Percentiles rank a stretch among this genome's conserved stretches.
phyloP scores from a whole-genome alignment of 2,113 vertebrate species.

The Lucifuga dentata region DNA sequence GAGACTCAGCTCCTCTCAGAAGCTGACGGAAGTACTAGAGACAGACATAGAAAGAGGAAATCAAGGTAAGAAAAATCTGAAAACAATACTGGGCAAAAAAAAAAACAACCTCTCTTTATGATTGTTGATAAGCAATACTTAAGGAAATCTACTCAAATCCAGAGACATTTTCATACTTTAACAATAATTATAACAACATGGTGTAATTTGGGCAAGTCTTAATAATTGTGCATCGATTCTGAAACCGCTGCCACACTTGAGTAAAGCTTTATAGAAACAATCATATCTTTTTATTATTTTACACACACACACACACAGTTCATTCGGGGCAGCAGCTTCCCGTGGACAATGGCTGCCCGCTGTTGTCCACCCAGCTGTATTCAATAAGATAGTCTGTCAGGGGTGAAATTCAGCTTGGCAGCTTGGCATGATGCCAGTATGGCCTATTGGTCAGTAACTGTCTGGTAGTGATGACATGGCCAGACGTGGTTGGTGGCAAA shows the following conservation, averaged over 20 bases:
- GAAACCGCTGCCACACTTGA: not conserved
- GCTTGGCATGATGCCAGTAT: conserved; percentile 63
- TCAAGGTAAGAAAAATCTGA: not conserved
- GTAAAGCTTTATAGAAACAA: conserved; percentile 4
- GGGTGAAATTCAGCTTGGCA: conserved; percentile 71
- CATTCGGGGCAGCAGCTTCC: conserved; percentile 39
- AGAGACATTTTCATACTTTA: not conserved
- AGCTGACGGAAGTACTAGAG: conserved; percentile 95
- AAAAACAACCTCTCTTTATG: no score
- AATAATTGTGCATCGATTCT: no score
- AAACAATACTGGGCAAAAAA: no score
- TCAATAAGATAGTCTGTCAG: conserved; percentile 60
- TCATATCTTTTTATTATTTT: conserved; percentile 28
- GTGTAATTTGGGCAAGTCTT: conserved; percentile 8
- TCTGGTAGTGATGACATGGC: conserved; percentile 51
- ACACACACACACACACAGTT: conserved; percentile 30
- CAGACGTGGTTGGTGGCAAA: conserved; percentile 30
- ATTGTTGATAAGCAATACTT: not conserved
- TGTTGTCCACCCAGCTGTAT: conserved; percentile 54
- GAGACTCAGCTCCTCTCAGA: conserved; percentile 94
- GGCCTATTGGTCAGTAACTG: conserved; percentile 54
- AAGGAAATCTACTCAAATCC: not conserved
- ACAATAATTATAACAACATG: not conserved
- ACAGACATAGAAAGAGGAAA: conserved; percentile 31
- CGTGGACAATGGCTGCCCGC: conserved; percentile 54